Base-by-base conservation (phyloP, 37 sponge, comb jelly and placozoan species). In the Crambe crambe region DNA sequence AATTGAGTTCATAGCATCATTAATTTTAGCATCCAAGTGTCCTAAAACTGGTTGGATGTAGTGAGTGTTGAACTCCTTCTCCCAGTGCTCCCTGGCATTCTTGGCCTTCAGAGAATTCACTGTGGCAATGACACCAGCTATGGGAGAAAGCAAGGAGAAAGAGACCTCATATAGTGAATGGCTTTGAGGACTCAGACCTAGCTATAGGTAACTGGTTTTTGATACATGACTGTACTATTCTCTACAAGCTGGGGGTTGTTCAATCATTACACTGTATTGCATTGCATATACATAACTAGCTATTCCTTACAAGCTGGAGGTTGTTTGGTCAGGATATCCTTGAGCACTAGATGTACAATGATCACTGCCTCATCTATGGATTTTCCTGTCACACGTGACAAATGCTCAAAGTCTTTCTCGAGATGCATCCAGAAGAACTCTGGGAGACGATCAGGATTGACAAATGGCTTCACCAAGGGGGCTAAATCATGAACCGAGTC, bases 381-480 rank as follows among this genome's bases (percentile, higher is more conserved):
- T 35, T 41, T 82, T n/a, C 89, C 89, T 5, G 38, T 35, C 15
- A 73, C 73, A 18, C n/a, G 34, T 62, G 66, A 42, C 41, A 89
- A 27, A 32, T 73, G 64, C 8, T 77, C 65, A 10, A 89, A 29
- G 56, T 89, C 89, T 31, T 56, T 51, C 27, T 65, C 66, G 21
- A 89, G 68, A 43, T 89, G 89, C 3, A 25, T 42, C 89, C 83
- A 83, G 44, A 89, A 83, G 40, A 83, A 89, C 74, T 77, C 73
- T 39, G 89, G 67, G 22, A 89, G 51, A 23, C 78, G 75, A 2
- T 74, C 44, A 38, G 67, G 71, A 1, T 32, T 17, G 6, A 85
- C 71, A 29, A 25, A 17, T 54, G 80, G 47, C 29, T 79, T 71
- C 25, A 73, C 67, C 32, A 85, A 35, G 30, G 63, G 30, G 4